Evolutionary conservation across 2,113 vertebrate genomes (phyloP), one percentile per base, ranked within the genome.

Genomic region (Miniopterus natalensis): DNA sequence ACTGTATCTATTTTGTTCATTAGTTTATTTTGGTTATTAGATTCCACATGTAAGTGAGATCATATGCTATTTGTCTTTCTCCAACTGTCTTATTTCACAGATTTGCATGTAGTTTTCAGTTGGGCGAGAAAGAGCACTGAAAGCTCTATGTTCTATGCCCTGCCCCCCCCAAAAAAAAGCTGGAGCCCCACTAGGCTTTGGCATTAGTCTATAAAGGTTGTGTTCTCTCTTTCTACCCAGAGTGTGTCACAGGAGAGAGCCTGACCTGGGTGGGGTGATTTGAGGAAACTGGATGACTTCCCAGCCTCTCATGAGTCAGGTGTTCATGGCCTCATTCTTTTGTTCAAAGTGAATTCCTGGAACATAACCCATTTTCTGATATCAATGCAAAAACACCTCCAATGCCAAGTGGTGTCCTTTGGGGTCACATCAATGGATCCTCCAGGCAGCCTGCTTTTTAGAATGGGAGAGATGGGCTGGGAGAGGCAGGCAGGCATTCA

Each of bases 261-360:
- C 53, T 51, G 90, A 66, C 88, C 70, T 71, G 74, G 79, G 92
- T 53, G 47, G 55, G 75, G 90, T 75, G 92, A 96, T 68, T 71
- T 12, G 80, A 96, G 92, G 90, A 96, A 92, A 40, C 90, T 95
- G 96, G 96, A 93, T 8, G 40, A 42, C 79, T 89, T 95, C 96
- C 95, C 75, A 63, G 95, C 36, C 75, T 45, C 87, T 96, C 81
- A 53, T 65, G 53, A 93, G 90, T 97, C 96, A 96, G 96, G 96
- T 96, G 96, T 84, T 87, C 77, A 42, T 61, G 36, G 84, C 75
- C 94, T 92, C 87, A 40, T 93, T 94, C 90, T 96, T 94, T 90
- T 77, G 61, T 96, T 95, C 27, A 45, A 65, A 79, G 70, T 80
- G 84, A 93, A 95, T 97, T 95, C 96, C 90, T 97, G 95, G 96